phyloP scores from a whole-genome alignment of 2,113 vertebrate genomes.

The Pyrgilauda ruficollis region DNA sequence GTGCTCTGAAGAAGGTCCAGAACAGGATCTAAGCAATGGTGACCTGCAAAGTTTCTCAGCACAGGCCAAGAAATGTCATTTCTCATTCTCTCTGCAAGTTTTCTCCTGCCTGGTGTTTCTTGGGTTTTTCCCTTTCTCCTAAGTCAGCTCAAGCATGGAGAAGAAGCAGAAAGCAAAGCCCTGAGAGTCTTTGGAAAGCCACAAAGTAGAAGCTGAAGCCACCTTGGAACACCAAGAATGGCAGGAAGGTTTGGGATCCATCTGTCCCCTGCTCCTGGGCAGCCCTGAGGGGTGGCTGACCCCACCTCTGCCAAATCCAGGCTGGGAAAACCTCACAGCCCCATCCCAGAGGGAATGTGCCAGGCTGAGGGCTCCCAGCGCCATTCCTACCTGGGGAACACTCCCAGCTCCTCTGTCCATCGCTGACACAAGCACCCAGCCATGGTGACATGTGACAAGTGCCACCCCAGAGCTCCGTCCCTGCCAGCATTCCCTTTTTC shows the following conservation, averaged over 20 bases:
- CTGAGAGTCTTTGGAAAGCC: not conserved
- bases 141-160: not conserved
- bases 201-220: not conserved
- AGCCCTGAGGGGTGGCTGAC: rapidly evolving
- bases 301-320: rapidly evolving
- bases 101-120: not conserved
- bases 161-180: not conserved
- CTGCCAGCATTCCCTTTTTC: rapidly evolving
- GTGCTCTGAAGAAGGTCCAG: not conserved
- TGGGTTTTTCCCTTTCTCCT: not conserved
- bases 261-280: not conserved
- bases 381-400: not conserved
- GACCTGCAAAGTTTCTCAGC: not conserved
- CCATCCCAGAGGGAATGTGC: rapidly evolving
- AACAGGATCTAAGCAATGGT: too few species aligned
- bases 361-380: not conserved
- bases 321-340: rapidly evolving
- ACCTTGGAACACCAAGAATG: not conserved
- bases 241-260: not conserved
- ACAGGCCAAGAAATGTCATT: not conserved
- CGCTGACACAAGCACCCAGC: rapidly evolving
- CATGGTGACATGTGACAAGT: rapidly evolving
- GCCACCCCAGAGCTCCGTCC: rapidly evolving
- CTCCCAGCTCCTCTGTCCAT: rapidly evolving
- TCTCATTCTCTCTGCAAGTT: not conserved